A percentile compares a stretch with the other conserved stretches of the same genome.
Evolutionary conservation across 2,888 invertebrate species (phyloP).

Genomic region (Platypus cylindrus): DNA sequence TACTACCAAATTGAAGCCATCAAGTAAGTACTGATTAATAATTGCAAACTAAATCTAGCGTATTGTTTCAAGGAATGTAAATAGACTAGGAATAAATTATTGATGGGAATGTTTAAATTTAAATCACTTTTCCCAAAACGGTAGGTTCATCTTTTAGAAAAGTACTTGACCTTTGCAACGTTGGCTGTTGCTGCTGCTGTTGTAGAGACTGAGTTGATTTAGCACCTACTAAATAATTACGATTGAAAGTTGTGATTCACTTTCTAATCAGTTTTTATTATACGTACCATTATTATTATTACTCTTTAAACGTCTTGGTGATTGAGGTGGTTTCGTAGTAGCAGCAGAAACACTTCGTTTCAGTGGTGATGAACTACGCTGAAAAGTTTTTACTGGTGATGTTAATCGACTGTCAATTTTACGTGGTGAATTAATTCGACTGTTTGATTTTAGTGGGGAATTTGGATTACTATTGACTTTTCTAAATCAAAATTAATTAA

Average conservation of each 20-base stretch:
- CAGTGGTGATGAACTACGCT: constrained; percentile 17
- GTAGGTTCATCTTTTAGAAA: constrained; percentile 66
- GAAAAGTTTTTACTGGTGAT: constrained; percentile 23
- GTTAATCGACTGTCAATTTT: constrained; percentile 24
- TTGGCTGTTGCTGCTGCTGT: constrained; percentile 19
- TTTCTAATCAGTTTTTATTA: too few species aligned
- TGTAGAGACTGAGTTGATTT: not conserved
- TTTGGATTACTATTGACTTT: constrained; percentile 19
- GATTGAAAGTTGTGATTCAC: too few species aligned
- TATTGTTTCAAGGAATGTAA: constrained; percentile 10
- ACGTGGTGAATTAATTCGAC: constrained; percentile 23
- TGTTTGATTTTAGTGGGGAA: constrained; percentile 23
- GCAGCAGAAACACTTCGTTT: too few species aligned
- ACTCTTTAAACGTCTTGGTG: constrained; percentile 12
- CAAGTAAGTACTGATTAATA: too few species aligned
- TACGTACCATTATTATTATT: too few species aligned
- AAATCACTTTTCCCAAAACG: constrained; percentile 38
- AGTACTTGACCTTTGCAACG: constrained; percentile 54
- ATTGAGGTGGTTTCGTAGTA: constrained; percentile 5
- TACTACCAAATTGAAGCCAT: too few species aligned
- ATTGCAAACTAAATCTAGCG: too few species aligned
- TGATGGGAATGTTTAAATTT: constrained; percentile 12
- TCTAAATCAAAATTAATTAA: constrained; percentile 7
- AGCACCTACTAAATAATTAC: not conserved
- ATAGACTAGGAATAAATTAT: constrained; percentile 7